Evolutionary conservation across 1,140 invertebrate genomes (phyloP).

Genomic region (Drosophila trapezifrons): DNA sequence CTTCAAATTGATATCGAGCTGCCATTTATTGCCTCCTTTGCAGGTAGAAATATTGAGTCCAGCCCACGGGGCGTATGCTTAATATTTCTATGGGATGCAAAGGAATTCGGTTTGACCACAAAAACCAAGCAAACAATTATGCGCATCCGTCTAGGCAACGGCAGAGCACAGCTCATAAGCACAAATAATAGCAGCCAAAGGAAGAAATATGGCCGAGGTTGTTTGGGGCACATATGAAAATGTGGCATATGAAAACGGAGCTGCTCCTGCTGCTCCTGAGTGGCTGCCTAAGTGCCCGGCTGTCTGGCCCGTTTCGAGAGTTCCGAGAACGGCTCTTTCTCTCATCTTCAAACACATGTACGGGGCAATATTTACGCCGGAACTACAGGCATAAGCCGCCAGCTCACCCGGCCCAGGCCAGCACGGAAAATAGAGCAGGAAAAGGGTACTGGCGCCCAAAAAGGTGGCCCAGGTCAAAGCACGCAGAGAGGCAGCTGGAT

Average conservation of each 20-base stretch:
- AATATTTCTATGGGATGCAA: background rate
- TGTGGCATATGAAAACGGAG: slow-evolving; percentile 51
- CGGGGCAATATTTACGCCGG: slow-evolving; percentile 61
- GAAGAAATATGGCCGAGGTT: slow-evolving; percentile 7
- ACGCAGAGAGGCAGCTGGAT: slow-evolving; percentile 1
- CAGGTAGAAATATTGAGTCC: slow-evolving; percentile 16
- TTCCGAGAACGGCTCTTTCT: slow-evolving; percentile 25
- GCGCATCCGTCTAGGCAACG: slow-evolving; percentile 53
- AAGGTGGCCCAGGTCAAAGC: slow-evolving; percentile 44
- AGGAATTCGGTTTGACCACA: slow-evolving; percentile 23
- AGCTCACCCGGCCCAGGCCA: slow-evolving; percentile 20
- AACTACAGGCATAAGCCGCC: slow-evolving; percentile 63
- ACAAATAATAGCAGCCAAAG: slow-evolving; percentile 9
- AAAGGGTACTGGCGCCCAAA: slow-evolving; percentile 14
- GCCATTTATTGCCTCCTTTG: background rate
- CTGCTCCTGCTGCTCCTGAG: slow-evolving; percentile 54
- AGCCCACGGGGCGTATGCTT: slow-evolving; percentile 13
- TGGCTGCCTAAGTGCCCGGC: slow-evolving; percentile 62
- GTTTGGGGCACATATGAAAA: slow-evolving; percentile 11
- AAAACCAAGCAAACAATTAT: slow-evolving; percentile 51
- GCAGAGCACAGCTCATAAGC: slow-evolving; percentile 23
- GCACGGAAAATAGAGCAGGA: slow-evolving; percentile 27
- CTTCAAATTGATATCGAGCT: too few relatives aligned
- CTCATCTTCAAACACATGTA: slow-evolving; percentile 27
- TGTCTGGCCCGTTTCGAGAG: slow-evolving; percentile 36